A percentile compares a stretch with the other conserved stretches of the same genome.
These are phyloP conservation scores for Drosophila melanocephala DNA, from an alignment of 2,888 invertebrate species.

Conservation along the genomic window DNA sequence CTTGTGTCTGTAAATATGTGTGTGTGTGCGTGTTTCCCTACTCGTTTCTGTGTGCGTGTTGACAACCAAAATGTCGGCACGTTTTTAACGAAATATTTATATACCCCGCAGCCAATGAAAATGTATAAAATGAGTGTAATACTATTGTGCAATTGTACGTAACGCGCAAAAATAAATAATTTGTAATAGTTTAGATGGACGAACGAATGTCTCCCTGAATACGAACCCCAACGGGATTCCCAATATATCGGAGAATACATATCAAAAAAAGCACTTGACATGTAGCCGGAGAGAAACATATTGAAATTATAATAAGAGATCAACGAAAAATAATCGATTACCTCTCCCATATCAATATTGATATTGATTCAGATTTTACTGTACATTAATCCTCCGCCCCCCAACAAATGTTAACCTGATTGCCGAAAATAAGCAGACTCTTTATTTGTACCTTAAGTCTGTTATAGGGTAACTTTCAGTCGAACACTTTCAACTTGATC, in stretches of 20 bases:
- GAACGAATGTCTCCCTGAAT: not conserved
- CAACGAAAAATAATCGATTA: not conserved
- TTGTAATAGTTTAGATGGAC: not conserved
- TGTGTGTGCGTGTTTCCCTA: not conserved
- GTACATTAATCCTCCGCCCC: too few species aligned
- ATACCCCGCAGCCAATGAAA: conserved; percentile 16
- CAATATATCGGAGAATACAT: not conserved
- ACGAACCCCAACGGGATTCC: not conserved
- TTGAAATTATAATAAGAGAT: not conserved
- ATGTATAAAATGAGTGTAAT: not conserved
- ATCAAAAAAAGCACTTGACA: not conserved
- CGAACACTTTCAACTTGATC: not conserved
- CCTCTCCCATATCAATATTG: not conserved
- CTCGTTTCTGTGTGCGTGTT: conserved; percentile 46
- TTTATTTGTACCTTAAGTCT: not conserved
- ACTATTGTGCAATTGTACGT: not conserved
- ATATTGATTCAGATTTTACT: not conserved
- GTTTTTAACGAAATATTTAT: conserved; percentile 65
- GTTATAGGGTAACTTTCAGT: conserved; percentile 4
- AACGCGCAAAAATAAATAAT: not conserved
- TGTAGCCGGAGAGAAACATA: not conserved
- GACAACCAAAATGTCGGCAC: conserved; percentile 80
- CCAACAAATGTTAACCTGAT: not conserved
- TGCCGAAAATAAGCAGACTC: not conserved
- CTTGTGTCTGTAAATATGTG: conserved; percentile 37